phyloP scores from a whole-genome alignment of 2,888 invertebrate species.

The Charanyca ferruginea region DNA sequence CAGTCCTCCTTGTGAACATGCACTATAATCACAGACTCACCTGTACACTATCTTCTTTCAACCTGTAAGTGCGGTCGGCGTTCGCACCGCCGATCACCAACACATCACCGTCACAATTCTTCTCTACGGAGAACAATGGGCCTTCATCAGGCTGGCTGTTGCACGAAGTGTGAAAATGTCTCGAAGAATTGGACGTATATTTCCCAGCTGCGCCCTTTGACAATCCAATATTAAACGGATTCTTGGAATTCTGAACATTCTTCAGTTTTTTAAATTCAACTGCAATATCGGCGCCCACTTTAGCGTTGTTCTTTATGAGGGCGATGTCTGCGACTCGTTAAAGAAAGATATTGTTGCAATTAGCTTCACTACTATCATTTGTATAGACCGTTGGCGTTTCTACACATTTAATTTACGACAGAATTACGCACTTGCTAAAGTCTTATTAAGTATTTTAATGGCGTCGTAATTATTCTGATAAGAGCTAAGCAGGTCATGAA shows the following conservation, averaged over 20 bases:
- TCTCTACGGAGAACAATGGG: constrained; percentile 60
- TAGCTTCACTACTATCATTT: constrained; percentile 77
- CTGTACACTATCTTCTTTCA: constrained; percentile 92
- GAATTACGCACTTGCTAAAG: constrained; percentile 71
- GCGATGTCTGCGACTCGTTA: constrained; percentile 94
- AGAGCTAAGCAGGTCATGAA: constrained; percentile 30
- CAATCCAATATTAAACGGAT: constrained; percentile 74
- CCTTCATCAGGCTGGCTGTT: constrained; percentile 59
- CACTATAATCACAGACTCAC: constrained; percentile 87
- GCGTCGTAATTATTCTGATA: constrained; percentile 66
- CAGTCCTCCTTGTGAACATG: constrained; percentile 27
- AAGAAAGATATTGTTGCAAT: constrained; percentile 82
- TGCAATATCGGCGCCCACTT: constrained; percentile 95
- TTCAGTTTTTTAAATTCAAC: constrained; percentile 90
- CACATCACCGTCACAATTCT: constrained; percentile 78
- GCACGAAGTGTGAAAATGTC: constrained; percentile 80
- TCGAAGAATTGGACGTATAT: constrained; percentile 65
- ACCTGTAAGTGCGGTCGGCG: constrained; percentile 93
- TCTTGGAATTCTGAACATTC: constrained; percentile 74
- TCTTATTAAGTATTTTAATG: constrained; percentile 78
- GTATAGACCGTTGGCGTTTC: constrained; percentile 74
- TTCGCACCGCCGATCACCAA: constrained; percentile 95
- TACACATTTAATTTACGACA: constrained; percentile 78
- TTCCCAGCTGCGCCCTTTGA: constrained; percentile 66
- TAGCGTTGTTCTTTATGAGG: constrained; percentile 98